phyloP scores from a whole-genome alignment of 2,888 invertebrate species.

The Smittia aterrima region DNA sequence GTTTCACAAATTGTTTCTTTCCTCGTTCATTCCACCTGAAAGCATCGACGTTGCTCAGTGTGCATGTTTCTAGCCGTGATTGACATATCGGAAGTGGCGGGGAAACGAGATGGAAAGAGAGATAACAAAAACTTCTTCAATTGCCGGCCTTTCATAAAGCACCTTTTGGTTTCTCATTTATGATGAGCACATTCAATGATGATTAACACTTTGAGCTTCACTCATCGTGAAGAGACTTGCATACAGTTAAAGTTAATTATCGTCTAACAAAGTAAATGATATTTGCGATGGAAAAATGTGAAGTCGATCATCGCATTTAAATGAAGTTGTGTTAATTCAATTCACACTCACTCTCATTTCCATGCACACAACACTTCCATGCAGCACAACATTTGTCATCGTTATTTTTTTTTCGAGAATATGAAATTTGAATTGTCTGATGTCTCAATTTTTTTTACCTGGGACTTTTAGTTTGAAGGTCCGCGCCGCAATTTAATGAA shows the following conservation, averaged over 20 bases:
- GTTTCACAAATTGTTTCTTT: constrained; percentile 14
- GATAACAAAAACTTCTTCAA: background rate
- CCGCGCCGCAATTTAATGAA: background rate
- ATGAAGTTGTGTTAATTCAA: background rate
- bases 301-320: background rate
- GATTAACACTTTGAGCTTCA: background rate
- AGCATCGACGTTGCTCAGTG: background rate
- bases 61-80: constrained; percentile 10
- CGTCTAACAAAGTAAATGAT: too few species aligned
- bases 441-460: constrained; percentile 9
- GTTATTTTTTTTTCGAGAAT: too few species aligned
- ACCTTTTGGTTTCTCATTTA: background rate
- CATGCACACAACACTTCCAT: too few species aligned
- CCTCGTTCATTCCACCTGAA: constrained; percentile 25
- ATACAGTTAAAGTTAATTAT: too few species aligned
- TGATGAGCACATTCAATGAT: background rate
- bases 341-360: too few species aligned
- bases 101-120: background rate
- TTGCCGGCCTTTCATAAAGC: background rate
- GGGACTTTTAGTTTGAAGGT: background rate
- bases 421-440: too few species aligned
- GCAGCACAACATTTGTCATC: background rate
- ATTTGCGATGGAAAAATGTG: background rate
- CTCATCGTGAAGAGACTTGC: background rate
- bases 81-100: constrained; percentile 22